These are phyloP conservation scores for Myxocyprinus asiaticus DNA, from an alignment of 2,113 vertebrate genomes.

Conservation along the genomic window DNA sequence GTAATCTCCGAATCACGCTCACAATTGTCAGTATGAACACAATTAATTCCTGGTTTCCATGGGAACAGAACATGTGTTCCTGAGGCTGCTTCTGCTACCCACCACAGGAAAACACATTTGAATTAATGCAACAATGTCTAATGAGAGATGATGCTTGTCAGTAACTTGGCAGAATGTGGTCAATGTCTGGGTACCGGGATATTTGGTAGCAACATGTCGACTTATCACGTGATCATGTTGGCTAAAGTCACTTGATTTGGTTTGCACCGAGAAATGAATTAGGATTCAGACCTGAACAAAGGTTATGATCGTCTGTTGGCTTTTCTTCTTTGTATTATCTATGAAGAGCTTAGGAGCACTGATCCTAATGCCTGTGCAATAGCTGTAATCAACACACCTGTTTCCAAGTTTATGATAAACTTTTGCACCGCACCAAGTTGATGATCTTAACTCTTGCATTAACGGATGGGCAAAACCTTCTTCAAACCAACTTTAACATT, in stretches of 20 bases:
- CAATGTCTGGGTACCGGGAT: too few relatives aligned
- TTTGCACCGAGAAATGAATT: slow-evolving; percentile 14
- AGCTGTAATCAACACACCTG: slow-evolving; percentile 38
- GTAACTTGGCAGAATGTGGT: too few relatives aligned
- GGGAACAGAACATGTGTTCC: too few relatives aligned
- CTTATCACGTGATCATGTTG: too few relatives aligned
- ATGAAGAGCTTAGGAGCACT: not conserved
- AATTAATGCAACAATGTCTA: too few relatives aligned
- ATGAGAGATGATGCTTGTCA: too few relatives aligned
- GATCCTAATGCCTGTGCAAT: not conserved
- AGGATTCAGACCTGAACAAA: not conserved
- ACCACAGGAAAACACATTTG: too few relatives aligned
- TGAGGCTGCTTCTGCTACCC: too few relatives aligned
- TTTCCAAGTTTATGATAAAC: slow-evolving; percentile 37
- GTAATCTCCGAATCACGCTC: too few relatives aligned
- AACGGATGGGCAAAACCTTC: slow-evolving; percentile 49
- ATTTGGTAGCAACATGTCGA: too few relatives aligned
- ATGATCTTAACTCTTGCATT: slow-evolving; percentile 63
- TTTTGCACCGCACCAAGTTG: slow-evolving; percentile 36
- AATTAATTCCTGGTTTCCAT: too few relatives aligned
- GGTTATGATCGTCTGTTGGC: slow-evolving; percentile 26
- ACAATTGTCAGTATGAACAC: too few relatives aligned
- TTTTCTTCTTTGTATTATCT: not conserved
- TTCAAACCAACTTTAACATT: slow-evolving; percentile 67
- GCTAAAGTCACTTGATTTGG: not conserved